These are phyloP conservation scores for Atherinosoma microstoma DNA, from an alignment of 2,797 vertebrate genomes.

Conservation along the genomic window DNA sequence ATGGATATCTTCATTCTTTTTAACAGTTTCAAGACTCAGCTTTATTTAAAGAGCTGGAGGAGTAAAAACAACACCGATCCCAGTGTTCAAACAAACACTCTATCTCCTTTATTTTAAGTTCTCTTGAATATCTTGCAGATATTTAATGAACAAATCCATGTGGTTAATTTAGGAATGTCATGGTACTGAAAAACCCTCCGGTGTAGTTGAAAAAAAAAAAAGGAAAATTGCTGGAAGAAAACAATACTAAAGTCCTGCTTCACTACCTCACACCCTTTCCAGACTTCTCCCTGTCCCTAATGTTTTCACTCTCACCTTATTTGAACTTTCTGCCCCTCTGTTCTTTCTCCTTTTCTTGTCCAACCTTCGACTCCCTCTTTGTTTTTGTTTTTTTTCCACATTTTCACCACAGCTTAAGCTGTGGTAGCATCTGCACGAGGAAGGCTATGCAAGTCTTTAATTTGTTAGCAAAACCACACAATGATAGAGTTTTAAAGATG, in stretches of 20 bases:
- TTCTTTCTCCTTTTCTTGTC: slow-evolving; percentile 18
- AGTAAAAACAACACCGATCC: neutral
- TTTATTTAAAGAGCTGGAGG: neutral
- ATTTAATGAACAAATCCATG: slow-evolving; percentile 17
- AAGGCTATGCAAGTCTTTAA: slow-evolving; percentile 34
- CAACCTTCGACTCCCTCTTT: slow-evolving; percentile 13
- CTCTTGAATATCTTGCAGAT: slow-evolving; percentile 3
- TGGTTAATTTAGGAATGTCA: neutral
- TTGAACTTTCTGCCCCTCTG: slow-evolving; percentile 36
- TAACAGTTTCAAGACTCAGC: slow-evolving; percentile 41
- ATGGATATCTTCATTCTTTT: slow-evolving; percentile 41
- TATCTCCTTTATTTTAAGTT: neutral
- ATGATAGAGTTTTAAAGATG: slow-evolving; percentile 42
- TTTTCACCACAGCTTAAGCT: slow-evolving; percentile 13
- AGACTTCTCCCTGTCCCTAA: slow-evolving; percentile 26
- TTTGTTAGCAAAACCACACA: slow-evolving; percentile 35
- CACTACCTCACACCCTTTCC: slow-evolving; percentile 24
- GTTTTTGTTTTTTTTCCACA: slow-evolving; percentile 22
- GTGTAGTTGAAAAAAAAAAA: slow-evolving; percentile 26
- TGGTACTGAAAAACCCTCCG: slow-evolving; percentile 7
- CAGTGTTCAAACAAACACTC: neutral
- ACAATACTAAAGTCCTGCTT: slow-evolving; percentile 30
- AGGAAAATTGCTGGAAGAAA: slow-evolving; percentile 27
- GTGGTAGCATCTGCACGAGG: slow-evolving; percentile 14
- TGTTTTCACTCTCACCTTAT: slow-evolving; percentile 43